These are phyloP conservation scores for Diploptera punctata DNA, from an alignment of 2,888 invertebrate species.

Conservation along the genomic window DNA sequence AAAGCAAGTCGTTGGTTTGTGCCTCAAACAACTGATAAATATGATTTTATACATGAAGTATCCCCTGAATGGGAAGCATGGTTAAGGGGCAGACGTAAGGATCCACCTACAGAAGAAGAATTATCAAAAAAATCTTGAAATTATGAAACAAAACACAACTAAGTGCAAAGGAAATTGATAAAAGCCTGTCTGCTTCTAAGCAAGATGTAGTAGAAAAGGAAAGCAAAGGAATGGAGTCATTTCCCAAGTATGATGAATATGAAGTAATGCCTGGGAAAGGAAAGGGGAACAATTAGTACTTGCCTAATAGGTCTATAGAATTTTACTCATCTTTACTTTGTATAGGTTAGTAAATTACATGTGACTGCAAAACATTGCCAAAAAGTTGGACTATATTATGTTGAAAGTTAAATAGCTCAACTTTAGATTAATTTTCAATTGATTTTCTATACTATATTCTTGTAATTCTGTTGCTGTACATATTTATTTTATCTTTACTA, in stretches of 20 bases:
- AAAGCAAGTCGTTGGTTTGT: slow-evolving; percentile 75
- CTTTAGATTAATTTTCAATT: too few relatives aligned
- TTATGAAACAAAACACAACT: slow-evolving; percentile 74
- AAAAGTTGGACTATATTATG: too few relatives aligned
- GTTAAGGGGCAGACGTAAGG: slow-evolving; percentile 70
- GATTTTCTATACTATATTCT: too few relatives aligned
- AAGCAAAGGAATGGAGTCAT: slow-evolving; percentile 55
- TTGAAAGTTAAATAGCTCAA: too few relatives aligned
- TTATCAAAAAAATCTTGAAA: slow-evolving; percentile 70
- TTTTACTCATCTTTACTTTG: not conserved
- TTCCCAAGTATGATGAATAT: slow-evolving; percentile 68
- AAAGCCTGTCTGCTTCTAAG: slow-evolving; percentile 57
- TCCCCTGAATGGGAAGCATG: slow-evolving; percentile 91
- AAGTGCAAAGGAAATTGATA: slow-evolving; percentile 75
- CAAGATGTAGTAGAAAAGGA: slow-evolving; percentile 51
- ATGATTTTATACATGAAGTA: slow-evolving; percentile 72
- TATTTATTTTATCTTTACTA: too few relatives aligned
- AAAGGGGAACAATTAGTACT: not conserved
- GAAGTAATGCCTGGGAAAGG: slow-evolving; percentile 57
- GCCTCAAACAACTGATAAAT: slow-evolving; percentile 63
- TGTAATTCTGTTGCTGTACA: too few relatives aligned
- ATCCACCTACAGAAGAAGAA: slow-evolving; percentile 78
- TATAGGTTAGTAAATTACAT: not conserved
- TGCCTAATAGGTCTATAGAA: not conserved
- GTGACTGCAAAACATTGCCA: too few relatives aligned